Evolutionary conservation across 2,797 vertebrate genomes (phyloP).

Genomic region (Poliocrania exsul): DNA sequence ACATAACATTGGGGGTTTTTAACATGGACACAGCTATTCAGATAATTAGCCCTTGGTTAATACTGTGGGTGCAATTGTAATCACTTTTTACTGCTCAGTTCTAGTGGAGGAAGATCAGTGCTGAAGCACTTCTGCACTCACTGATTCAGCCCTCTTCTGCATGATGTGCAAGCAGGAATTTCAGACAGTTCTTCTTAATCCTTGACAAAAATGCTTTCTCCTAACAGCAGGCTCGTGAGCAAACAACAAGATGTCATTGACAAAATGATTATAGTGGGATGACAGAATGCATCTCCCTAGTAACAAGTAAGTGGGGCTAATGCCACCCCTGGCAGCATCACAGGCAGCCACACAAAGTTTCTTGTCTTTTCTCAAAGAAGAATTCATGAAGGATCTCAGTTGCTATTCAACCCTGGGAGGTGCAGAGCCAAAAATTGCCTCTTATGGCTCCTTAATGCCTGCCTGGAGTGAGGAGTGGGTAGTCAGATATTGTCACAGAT

Average conservation of each 20-base stretch:
- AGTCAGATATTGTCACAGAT: neutral
- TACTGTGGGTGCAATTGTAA: neutral
- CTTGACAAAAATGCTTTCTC: neutral
- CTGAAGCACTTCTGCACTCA: neutral
- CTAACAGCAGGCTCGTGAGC: neutral
- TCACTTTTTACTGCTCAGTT: neutral
- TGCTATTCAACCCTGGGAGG: neutral
- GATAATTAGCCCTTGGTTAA: neutral
- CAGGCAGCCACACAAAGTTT: neutral
- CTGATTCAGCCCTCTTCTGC: neutral
- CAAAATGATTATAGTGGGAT: neutral
- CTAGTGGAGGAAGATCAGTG: neutral
- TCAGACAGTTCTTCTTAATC: conserved; percentile 1
- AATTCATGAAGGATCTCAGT: neutral
- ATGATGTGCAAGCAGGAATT: neutral
- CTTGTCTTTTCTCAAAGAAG: neutral
- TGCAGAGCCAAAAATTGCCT: neutral
- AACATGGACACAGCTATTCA: accelerated
- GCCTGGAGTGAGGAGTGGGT: neutral
- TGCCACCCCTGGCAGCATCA: neutral
- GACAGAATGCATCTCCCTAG: conserved; percentile 33
- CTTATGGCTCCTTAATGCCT: neutral
- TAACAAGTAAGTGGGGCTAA: neutral
- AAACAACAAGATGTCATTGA: conserved; percentile 6
- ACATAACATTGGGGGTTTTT: neutral